A percentile compares a stretch with the other conserved stretches of the same genome.
Evolutionary conservation across 2,888 invertebrate genomes (phyloP).

Genomic region (Eurois occulta): DNA sequence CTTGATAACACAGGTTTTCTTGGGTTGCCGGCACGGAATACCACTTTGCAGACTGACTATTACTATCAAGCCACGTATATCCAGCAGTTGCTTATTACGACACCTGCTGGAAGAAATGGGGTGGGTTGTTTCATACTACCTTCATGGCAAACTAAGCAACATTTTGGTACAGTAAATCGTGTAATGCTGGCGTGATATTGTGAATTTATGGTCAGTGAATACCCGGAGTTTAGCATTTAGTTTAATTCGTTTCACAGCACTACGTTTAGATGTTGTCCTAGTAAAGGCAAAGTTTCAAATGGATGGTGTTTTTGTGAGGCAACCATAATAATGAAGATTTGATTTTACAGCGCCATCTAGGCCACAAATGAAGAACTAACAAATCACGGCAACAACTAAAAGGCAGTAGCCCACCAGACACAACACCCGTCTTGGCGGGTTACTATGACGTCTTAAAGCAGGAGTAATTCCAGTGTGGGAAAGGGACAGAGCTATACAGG

Average conservation of each 20-base stretch:
- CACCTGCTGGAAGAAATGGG: neutral
- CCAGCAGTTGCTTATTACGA: neutral
- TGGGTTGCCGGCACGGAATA: neutral
- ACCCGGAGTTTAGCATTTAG: constrained; percentile 5
- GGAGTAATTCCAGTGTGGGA: too few relatives aligned
- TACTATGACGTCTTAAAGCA: too few relatives aligned
- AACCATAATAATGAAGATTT: neutral
- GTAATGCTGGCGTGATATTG: neutral
- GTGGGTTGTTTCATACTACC: neutral
- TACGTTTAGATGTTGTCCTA: neutral
- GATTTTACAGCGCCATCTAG: too few relatives aligned
- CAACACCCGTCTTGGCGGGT: too few relatives aligned
- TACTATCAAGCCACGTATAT: neutral
- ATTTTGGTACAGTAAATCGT: constrained; percentile 1
- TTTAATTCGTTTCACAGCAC: neutral
- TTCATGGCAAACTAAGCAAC: neutral
- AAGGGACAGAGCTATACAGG: too few relatives aligned
- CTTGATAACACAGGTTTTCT: neutral
- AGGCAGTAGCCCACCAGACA: too few relatives aligned
- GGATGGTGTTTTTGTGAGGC: neutral
- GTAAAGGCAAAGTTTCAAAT: neutral
- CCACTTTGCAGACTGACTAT: neutral
- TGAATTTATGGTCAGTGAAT: constrained; percentile 4
- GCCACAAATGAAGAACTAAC: too few relatives aligned
- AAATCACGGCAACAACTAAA: too few relatives aligned